These are phyloP conservation scores for Plebejus anna DNA, from an alignment of 2,888 invertebrate genomes.

Conservation along the genomic window DNA sequence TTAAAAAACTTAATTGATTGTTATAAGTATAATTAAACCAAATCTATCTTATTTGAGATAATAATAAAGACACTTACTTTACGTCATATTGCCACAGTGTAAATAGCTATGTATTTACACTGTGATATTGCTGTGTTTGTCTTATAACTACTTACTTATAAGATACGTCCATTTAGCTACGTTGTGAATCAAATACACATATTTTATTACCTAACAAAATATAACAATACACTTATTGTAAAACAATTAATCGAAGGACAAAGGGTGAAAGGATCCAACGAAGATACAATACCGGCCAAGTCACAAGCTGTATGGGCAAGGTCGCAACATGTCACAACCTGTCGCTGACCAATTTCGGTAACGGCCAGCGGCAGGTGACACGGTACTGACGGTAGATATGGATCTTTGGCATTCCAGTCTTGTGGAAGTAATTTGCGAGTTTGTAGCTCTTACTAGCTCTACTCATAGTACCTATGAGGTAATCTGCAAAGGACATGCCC, in stretches of 20 bases:
- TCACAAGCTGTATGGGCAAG: not conserved
- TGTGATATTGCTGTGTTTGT: too few species aligned
- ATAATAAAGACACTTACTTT: too few species aligned
- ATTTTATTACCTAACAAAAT: too few species aligned
- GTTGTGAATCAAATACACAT: too few species aligned
- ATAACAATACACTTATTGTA: too few species aligned
- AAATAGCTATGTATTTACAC: too few species aligned
- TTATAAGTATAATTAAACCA: too few species aligned
- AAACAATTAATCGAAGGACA: not conserved
- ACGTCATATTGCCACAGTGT: too few species aligned
- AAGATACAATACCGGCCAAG: not conserved
- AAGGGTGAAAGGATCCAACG: not conserved
- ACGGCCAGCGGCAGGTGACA: constrained; percentile 7
- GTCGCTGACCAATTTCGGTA: constrained; percentile 8
- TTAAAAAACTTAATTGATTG: too few species aligned
- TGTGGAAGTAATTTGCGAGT: not conserved
- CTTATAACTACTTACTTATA: too few species aligned
- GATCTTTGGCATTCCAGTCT: not conserved
- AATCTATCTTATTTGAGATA: too few species aligned
- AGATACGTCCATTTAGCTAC: too few species aligned
- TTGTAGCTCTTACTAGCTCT: not conserved
- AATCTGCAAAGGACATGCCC: not conserved
- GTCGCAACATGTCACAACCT: constrained; percentile 4
- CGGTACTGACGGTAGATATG: not conserved
- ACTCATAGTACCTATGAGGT: not conserved